Evolutionary conservation across 2,797 vertebrate genomes (phyloP).

Genomic region (Schizopygopsis pylzovi): DNA sequence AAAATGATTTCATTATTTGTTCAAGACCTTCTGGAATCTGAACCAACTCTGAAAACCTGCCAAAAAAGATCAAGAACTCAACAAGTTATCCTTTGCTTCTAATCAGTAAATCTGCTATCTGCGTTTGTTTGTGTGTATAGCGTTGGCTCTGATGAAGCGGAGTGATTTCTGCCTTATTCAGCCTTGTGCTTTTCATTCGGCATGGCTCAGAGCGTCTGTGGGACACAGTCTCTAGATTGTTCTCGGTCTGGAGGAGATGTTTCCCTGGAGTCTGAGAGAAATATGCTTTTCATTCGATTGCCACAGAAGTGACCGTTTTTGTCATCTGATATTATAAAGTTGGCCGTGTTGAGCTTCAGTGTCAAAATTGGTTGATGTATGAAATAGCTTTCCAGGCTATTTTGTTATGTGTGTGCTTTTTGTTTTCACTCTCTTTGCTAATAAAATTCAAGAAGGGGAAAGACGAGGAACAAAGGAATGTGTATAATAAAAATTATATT

Average conservation of each 20-base stretch:
- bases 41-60: neutral
- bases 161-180: slow-evolving; percentile 15
- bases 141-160: neutral
- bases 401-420: neutral
- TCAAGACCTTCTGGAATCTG: slow-evolving; percentile 37
- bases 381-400: neutral
- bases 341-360: neutral
- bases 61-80: slow-evolving; percentile 27
- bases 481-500: neutral
- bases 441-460: neutral
- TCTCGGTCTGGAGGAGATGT: slow-evolving; percentile 15
- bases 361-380: neutral
- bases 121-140: slow-evolving; percentile 2
- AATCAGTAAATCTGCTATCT: slow-evolving; percentile 25
- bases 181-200: slow-evolving; percentile 41
- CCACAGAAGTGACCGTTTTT: slow-evolving; percentile 21
- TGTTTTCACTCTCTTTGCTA: neutral
- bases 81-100: slow-evolving; percentile 1
- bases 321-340: slow-evolving; percentile 15
- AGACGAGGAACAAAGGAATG: neutral
- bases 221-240: slow-evolving; percentile 43
- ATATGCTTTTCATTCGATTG: slow-evolving; percentile 49
- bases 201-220: slow-evolving; percentile 37
- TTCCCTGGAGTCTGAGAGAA: slow-evolving; percentile 30
- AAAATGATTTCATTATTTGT: slow-evolving; percentile 28